Conservation (phyloP, 1,140 invertebrate species). For the Aphis craccivora region DNA sequence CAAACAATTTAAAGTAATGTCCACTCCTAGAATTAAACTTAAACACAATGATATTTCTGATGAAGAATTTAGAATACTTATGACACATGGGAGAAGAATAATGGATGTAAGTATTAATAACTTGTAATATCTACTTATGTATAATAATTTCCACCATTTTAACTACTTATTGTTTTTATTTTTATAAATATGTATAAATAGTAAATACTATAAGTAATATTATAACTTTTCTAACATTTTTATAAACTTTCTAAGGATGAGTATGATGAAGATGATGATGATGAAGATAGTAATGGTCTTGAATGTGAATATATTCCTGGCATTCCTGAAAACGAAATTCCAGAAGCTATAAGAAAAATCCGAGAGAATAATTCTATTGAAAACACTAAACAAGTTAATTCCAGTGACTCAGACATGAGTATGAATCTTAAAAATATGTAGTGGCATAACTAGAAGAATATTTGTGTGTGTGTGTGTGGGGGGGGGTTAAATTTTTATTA, state of each 20-base stretch:
- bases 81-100: slow-evolving; percentile 77
- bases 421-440: not conserved
- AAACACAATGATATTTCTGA: slow-evolving; percentile 93
- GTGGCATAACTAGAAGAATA: no score
- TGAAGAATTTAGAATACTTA: slow-evolving; percentile 96
- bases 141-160: not conserved
- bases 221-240: not conserved
- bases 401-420: slow-evolving; percentile 46
- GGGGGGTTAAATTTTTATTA: no score
- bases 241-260: not conserved
- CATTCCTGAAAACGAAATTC: not conserved
- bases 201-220: not conserved
- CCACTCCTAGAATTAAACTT: slow-evolving; percentile 90
- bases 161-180: not conserved
- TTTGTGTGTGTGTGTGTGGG: no score
- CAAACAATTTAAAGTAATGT: slow-evolving; percentile 70
- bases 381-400: not conserved
- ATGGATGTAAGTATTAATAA: slow-evolving; percentile 68
- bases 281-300: not conserved
- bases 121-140: slow-evolving; percentile 49
- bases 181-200: not conserved
- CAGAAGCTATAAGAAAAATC: not conserved
- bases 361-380: not conserved
- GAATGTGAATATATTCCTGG: slow-evolving; percentile 31
- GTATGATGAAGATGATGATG: not conserved